Base-by-base conservation (phyloP, 2,113 vertebrate species). In the Takifugu bimaculatus region DNA sequence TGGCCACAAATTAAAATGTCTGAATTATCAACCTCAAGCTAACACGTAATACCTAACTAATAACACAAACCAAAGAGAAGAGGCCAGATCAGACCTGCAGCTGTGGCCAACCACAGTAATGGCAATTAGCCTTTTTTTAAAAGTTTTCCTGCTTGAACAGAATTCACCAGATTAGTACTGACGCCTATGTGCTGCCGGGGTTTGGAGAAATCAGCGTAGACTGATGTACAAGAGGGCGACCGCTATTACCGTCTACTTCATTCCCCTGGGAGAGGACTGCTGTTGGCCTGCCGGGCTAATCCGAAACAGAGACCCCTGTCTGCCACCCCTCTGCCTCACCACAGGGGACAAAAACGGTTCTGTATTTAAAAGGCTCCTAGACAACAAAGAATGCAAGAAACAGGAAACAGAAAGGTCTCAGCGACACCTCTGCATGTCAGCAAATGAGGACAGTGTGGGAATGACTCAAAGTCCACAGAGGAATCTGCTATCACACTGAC, bases 291-390 rank as follows among this genome's bases (percentile, higher is more conserved):
- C 53, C 62, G 39, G 72, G 64, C 89, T 89, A 92, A 94, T 47
- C 90, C 92, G 90, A 83, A 89, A 85, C 84, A 90, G 86, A 81
- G 68, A 72, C 26, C 60, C 47, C 43, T 77, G 79, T 85, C 76
- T 69, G 66, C 57, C 54, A 72, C 12, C 79, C 83, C 78, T 87
- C 84, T 75, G 87, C 90, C 86, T 85, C 55, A 6, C 72, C 61
- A 69, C 39, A 51, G 72, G 83, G 85, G 82, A 92, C 93, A 95
- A 95, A 93, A 91, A 90, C 85, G 60, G 80, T 74, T 87, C 55
- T 91, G 87, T 94, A 87, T 94, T 90, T 77, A 62, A 83, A 84
- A 86, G 68, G 83, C 68, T 88, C 80, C 92, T 87, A 87, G 90
- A 87, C 72, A 78, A 82, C 73, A 67, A 77, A 72, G 75, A 86